Evolutionary conservation across 2,888 invertebrate genomes (phyloP).

Genomic region (Ornithoptera alexandrae): DNA sequence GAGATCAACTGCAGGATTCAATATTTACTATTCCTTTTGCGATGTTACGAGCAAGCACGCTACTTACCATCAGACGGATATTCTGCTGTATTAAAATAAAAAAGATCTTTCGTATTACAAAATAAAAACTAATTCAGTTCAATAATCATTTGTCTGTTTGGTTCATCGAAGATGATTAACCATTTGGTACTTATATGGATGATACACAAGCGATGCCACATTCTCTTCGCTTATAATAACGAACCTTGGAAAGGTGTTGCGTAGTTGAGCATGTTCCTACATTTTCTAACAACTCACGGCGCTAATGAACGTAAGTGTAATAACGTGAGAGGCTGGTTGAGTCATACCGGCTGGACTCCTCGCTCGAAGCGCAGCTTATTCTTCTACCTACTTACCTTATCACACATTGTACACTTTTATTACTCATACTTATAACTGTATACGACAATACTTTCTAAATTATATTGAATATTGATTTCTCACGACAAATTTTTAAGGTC

Average conservation of each 20-base stretch:
- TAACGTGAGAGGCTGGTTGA: constrained; percentile 29
- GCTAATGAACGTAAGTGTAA: constrained; percentile 28
- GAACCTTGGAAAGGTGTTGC: constrained; percentile 22
- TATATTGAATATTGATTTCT: constrained; percentile 17
- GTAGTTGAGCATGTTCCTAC: constrained; percentile 14
- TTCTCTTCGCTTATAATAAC: constrained; percentile 24
- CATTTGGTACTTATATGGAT: neutral
- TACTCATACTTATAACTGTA: constrained; percentile 22
- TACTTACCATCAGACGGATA: no score
- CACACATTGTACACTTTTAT: constrained; percentile 4
- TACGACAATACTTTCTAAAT: constrained; percentile 5
- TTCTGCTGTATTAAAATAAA: no score
- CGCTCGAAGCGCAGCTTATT: constrained; percentile 4
- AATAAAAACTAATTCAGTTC: neutral
- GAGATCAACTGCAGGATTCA: no score
- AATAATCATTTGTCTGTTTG: neutral
- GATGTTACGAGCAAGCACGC: no score
- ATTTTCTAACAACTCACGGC: constrained; percentile 17
- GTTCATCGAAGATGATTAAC: neutral
- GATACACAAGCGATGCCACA: constrained; percentile 16
- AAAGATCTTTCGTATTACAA: no score
- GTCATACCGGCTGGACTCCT: constrained; percentile 22
- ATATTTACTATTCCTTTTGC: no score
- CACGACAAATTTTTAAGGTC: neutral
- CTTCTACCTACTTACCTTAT: constrained; percentile 18